A percentile compares a stretch with the other conserved stretches of the same genome.
These are phyloP conservation scores for Microcebus murinus DNA, from an alignment of 2,113 vertebrate genomes.

Conservation along the genomic window DNA sequence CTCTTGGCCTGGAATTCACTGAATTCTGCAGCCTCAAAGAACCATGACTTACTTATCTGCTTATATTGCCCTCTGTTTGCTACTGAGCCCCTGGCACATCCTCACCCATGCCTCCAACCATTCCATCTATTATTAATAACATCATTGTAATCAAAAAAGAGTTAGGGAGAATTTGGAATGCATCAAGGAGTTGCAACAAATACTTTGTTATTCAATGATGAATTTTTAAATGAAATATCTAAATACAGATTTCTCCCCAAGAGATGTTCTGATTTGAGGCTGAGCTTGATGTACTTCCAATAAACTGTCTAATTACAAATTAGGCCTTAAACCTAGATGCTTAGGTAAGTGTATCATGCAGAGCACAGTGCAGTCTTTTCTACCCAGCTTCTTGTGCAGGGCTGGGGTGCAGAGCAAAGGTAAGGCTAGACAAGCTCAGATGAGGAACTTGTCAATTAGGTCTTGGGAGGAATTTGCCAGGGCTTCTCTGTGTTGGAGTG, in stretches of 20 bases:
- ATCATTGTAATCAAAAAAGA: conserved; percentile 43
- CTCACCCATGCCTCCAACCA: background rate
- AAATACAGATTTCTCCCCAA: conserved; percentile 61
- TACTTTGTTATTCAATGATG: conserved; percentile 42
- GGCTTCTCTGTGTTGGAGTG: background rate
- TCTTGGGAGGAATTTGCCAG: background rate
- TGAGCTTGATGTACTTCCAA: conserved; percentile 73
- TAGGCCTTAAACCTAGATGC: conserved; percentile 51
- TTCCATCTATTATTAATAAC: conserved; percentile 45
- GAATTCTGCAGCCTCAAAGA: background rate
- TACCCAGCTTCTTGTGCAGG: background rate
- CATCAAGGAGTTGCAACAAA: conserved; percentile 42
- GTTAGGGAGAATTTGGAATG: conserved; percentile 51
- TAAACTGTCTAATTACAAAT: conserved; percentile 62
- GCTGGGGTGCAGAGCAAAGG: background rate
- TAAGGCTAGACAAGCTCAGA: background rate
- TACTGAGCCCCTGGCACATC: background rate
- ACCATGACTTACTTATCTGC: background rate
- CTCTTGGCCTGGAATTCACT: background rate
- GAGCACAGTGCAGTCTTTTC: conserved; percentile 6
- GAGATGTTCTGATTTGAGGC: conserved; percentile 63
- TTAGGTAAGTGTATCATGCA: conserved; percentile 50
- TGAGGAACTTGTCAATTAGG: background rate
- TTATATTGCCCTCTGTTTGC: background rate
- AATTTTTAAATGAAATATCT: conserved; percentile 72